Evolutionary conservation across 2,888 invertebrate genomes (phyloP).

Genomic region (Lepas anatifera): DNA sequence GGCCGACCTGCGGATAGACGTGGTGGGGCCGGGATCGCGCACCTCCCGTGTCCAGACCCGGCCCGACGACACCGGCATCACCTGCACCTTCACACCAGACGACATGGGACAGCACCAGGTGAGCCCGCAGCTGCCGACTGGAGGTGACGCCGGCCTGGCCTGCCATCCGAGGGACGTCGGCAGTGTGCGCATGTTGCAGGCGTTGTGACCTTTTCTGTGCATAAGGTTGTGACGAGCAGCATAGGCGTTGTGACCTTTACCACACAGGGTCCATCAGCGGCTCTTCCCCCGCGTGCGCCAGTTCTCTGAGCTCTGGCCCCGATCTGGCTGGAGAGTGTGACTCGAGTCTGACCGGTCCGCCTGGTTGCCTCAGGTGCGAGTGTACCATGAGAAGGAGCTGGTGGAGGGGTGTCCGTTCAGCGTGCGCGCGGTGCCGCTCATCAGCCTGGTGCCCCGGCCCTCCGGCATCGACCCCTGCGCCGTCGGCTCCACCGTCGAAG

Average conservation of each 20-base stretch:
- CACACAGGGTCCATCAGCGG: no score
- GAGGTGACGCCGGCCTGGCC: no score
- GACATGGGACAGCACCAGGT: slow-evolving; percentile 89
- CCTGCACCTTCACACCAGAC: slow-evolving; percentile 72
- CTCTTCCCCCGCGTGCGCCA: no score
- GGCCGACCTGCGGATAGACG: slow-evolving; percentile 58
- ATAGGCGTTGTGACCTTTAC: no score
- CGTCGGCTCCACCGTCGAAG: slow-evolving; percentile 87
- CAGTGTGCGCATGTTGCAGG: no score
- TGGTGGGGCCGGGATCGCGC: slow-evolving; percentile 59
- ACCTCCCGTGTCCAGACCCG: slow-evolving; percentile 46
- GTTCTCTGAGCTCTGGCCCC: no score
- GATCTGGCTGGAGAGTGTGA: no score
- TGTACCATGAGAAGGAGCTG: slow-evolving; percentile 46
- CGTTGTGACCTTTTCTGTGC: no score
- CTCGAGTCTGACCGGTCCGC: no score
- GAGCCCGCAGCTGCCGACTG: slow-evolving; percentile 19
- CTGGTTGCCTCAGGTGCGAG: slow-evolving; percentile 39
- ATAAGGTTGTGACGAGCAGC: no score
- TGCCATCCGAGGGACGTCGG: no score
- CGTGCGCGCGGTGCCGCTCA: slow-evolving; percentile 74
- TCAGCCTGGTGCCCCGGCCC: slow-evolving; percentile 49
- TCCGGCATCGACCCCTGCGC: slow-evolving; percentile 94
- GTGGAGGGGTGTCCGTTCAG: slow-evolving; percentile 50
- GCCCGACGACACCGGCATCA: slow-evolving; percentile 53